phyloP scores from a whole-genome alignment of 2,797 vertebrate species.

The Phoebastria nigripes region DNA sequence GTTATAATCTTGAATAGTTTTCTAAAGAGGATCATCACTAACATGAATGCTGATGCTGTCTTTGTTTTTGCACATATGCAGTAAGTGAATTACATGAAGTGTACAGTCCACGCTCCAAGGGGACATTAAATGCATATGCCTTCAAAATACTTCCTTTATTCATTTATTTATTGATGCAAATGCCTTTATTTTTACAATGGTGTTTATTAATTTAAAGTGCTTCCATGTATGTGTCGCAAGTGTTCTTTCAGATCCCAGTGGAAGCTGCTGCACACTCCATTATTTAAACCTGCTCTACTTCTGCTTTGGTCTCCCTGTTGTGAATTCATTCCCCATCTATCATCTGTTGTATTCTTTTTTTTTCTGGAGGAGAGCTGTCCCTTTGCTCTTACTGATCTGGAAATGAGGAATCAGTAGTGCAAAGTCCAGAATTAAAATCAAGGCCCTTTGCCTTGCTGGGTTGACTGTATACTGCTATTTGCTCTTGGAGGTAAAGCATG shows the following conservation, averaged over 20 bases:
- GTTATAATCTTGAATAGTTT: not conserved
- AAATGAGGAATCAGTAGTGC: not conserved
- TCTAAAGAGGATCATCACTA: not conserved
- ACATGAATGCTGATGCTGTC: fast-evolving
- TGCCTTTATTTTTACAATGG: not conserved
- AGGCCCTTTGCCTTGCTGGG: not conserved
- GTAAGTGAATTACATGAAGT: not conserved
- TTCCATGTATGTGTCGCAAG: not conserved
- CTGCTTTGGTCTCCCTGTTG: not conserved
- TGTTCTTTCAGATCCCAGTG: not conserved
- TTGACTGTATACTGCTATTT: not conserved
- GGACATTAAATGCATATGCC: not conserved
- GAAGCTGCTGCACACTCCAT: not conserved
- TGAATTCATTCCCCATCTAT: not conserved
- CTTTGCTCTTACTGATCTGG: not conserved
- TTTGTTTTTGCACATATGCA: not conserved
- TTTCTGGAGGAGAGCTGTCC: not conserved
- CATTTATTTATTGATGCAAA: conserved; percentile 35
- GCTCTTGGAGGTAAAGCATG: not conserved
- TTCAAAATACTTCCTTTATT: conserved; percentile 9
- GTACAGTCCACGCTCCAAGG: not conserved
- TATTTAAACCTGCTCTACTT: conserved; percentile 49
- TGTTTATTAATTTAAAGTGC: conserved; percentile 29
- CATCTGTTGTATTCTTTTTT: not conserved
- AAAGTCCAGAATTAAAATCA: not conserved